Evolutionary conservation across 2,113 vertebrate genomes (phyloP), one percentile per base, ranked within the genome.

Genomic region (Oncorhynchus keta): DNA sequence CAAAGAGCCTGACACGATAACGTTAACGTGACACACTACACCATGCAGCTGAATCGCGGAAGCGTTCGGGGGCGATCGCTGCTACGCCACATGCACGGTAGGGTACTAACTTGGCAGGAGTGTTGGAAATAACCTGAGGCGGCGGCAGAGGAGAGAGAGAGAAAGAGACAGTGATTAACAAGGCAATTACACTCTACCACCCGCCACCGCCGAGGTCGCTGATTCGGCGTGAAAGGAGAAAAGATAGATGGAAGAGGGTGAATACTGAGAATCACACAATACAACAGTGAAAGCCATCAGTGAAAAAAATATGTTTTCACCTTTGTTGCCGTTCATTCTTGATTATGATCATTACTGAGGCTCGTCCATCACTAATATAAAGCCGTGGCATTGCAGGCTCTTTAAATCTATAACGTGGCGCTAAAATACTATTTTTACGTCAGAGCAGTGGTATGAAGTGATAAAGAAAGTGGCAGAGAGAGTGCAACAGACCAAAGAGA

Each of bases 21-120:
- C 49, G 5, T 14, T 18, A 18, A 5, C 51, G 1, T 55, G 16
- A 55, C 51, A 62, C 59, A 62, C n/a, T 22, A 22, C 59, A 24
- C 18, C 59, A 62, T 62, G 59, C 59, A 22, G n/a, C 65, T 28
- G 65, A 9, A 67, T 3, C 26, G 30, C 65, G 13, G 8, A 67
- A 14, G 5, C 12, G 16, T 18, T 18, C 6, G 32, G 32, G 51
- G 51, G 51, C 51, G 5, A 14, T 4, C 22, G 3, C 48, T 67
- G 78, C 49, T 74, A 83, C 83, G 91, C 77, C 79, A 77, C 85
- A 88, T 68, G 78, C 77, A 70, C 70, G 74, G 89, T 83, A 68
- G n/a, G 82, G 87, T 97, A 99, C 97, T 98, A 94, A 99, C 97
- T 97, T 97, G 90, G 94, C 91, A 90, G 91, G 78, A 26, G 95